These are phyloP conservation scores for Steinernema khuongi DNA, from an alignment of 1,140 invertebrate genomes.

Conservation along the genomic window DNA sequence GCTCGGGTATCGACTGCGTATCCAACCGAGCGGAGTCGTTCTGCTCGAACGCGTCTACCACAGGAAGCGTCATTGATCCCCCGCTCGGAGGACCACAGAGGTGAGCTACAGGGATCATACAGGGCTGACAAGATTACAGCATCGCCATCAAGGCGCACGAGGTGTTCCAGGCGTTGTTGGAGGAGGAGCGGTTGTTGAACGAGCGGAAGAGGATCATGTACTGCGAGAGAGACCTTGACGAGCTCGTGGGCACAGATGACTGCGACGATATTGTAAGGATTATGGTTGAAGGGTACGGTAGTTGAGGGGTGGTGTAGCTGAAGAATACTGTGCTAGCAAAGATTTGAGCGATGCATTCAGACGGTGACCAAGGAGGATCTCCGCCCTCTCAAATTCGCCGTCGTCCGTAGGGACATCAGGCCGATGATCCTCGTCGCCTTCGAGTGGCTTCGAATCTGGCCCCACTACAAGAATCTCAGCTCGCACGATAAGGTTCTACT, in stretches of 20 bases:
- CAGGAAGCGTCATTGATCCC: neutral
- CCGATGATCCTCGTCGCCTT: constrained; percentile 32
- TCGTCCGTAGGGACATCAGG: constrained; percentile 30
- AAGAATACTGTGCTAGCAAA: no score
- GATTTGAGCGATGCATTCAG: constrained; percentile 16
- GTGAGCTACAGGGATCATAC: neutral
- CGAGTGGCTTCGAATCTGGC: constrained; percentile 35
- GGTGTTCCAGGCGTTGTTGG: constrained; percentile 26
- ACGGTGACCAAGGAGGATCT: constrained; percentile 25
- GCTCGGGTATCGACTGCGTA: neutral
- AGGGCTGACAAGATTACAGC: neutral
- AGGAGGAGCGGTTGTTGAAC: constrained; percentile 31
- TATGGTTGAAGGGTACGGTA: no score
- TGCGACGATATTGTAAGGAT: constrained; percentile 33
- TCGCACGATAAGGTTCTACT: constrained; percentile 2
- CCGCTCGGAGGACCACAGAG: neutral
- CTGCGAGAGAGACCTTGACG: constrained; percentile 22
- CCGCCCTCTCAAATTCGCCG: constrained; percentile 24
- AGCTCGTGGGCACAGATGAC: constrained; percentile 15
- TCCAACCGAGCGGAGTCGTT: neutral
- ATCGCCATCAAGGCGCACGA: neutral
- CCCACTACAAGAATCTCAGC: constrained; percentile 21
- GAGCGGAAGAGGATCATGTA: constrained; percentile 33
- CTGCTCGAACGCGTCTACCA: neutral
- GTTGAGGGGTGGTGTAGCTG: no score